These are phyloP conservation scores for zebrafish (Danio rerio) DNA, from an alignment of 2,113 vertebrate genomes.

Conservation along the genomic window GRCz12tu NC_133177.1:43550001-43550500, in stretches of 20 bases:
- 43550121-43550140: constrained; percentile 8
- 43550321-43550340: constrained; percentile 48
- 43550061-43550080: background rate
- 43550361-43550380: constrained; percentile 61
- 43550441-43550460: constrained; percentile 37
- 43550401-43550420: constrained; percentile 19
- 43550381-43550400: constrained; percentile 62
- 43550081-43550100: background rate
- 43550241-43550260: constrained; percentile 1
- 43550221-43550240: constrained; percentile 33
- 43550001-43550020: no score
- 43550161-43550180: constrained; percentile 11
- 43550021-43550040: background rate
- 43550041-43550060: background rate
- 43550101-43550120: constrained; percentile 18
- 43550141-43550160: background rate
- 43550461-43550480: constrained; percentile 50
- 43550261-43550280: constrained; percentile 33
- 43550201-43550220: constrained; percentile 20
- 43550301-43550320: constrained; percentile 39
- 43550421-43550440: constrained; percentile 13
- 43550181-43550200: constrained; percentile 37
- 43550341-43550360: constrained; percentile 47
- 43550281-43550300: constrained; percentile 39
- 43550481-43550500: constrained; percentile 32